Evolutionary conservation across 1,140 invertebrate genomes (phyloP), one percentile per base, ranked within the genome.

Genomic region (Aphis craccivora): DNA sequence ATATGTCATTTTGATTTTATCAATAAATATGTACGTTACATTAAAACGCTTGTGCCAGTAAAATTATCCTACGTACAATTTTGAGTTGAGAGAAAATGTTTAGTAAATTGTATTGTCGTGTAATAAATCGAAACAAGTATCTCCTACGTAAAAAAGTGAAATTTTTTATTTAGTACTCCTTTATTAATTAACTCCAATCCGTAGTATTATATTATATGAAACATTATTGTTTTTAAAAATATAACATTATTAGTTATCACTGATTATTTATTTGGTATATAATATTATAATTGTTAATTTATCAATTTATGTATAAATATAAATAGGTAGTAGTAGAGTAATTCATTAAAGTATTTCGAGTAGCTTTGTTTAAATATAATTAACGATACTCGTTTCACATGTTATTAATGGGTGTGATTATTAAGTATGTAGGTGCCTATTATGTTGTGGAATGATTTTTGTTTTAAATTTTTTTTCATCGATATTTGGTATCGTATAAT

Each of bases 101-200:
- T 14, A 76, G 14, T 6, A n/a, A 67, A 30, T n/a, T n/a, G 60
- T 67, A 67, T n/a, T 35, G 30, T 76, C 30, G n/a, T 76, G 18
- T 76, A 20, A 76, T 76, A 76, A n/a, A 76, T 76, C n/a, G 4
- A 30, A n/a, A 45, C 40, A 40, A 45, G 48, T 37, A 51, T 11
- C n/a, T 53, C 87, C 87, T 89, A 53, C 48, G 87, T 51, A 51
- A 35, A 89, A 87, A 89, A 89, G 48, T 53, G 87, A 89, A 89
- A 53, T 89, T 22, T 53, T 89, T 22, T 53, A 40, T 40, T 89
- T 40, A 89, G 55, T 89, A 35, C 37, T 37, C n/a, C 11, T 89
- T 55, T 18, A 89, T 14, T 37, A 89, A 55, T 30, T 55, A 53
- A 76, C 60, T n/a, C 20, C 30, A n/a, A 22, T 18, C 60, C 3